These are phyloP conservation scores for Agapostemon virescens DNA, from an alignment of 2,888 invertebrate species.

Conservation along the genomic window DNA sequence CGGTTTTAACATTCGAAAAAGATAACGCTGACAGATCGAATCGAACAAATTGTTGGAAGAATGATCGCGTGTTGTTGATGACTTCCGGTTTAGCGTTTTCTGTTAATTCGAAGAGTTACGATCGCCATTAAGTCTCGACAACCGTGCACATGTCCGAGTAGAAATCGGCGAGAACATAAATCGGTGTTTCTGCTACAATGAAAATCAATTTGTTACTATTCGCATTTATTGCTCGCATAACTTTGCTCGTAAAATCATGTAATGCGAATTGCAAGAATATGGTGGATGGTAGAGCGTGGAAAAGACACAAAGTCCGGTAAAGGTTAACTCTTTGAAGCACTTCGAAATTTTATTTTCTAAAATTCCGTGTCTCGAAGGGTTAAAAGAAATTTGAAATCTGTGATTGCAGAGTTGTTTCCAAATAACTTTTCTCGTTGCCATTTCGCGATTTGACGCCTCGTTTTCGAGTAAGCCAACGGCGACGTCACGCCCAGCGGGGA, in stretches of 20 bases:
- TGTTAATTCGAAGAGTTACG: constrained; percentile 24
- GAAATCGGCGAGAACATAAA: constrained; percentile 4
- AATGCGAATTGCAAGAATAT: not conserved
- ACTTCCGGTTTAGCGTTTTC: constrained; percentile 22
- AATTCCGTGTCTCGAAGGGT: no score
- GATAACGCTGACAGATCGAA: not conserved
- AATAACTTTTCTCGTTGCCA: no score
- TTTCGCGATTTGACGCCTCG: no score
- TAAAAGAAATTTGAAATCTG: no score
- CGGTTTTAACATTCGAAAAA: not conserved
- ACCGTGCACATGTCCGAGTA: constrained; percentile 1
- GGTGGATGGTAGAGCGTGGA: no score
- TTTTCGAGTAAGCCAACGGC: no score
- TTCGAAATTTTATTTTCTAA: no score
- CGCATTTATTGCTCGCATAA: not conserved
- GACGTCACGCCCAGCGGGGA: no score
- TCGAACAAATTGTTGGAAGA: not conserved
- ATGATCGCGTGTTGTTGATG: not conserved
- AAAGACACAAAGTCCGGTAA: no score
- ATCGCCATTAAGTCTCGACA: constrained; percentile 12
- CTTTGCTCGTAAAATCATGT: not conserved
- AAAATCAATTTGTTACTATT: constrained; percentile 21
- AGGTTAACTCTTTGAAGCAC: no score
- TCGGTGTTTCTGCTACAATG: not conserved
- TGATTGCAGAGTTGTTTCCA: no score